Evolutionary conservation across 1,140 invertebrate genomes (phyloP).

Genomic region (Drosophila mayri): DNA sequence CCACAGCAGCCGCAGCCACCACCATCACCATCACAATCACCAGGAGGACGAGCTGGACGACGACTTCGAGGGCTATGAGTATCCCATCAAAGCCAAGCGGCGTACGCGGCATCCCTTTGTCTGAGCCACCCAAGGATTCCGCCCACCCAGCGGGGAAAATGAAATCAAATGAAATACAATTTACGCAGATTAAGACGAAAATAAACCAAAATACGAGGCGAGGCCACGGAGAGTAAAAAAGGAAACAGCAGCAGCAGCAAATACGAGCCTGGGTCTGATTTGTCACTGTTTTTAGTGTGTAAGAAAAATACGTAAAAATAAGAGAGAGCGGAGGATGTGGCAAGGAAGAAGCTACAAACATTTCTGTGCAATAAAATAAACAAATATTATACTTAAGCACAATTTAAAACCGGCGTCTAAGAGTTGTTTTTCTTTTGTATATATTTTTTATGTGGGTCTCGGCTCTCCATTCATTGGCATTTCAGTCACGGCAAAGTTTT

Average conservation of each 20-base stretch:
- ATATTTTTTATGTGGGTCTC: constrained; percentile 8
- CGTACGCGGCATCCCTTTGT: constrained; percentile 82
- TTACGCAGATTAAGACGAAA: constrained; percentile 63
- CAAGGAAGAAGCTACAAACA: constrained; percentile 34
- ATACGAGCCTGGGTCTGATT: constrained; percentile 70
- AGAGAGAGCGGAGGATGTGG: neutral
- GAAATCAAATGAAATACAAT: constrained; percentile 67
- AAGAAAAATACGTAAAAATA: constrained; percentile 35
- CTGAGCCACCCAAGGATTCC: constrained; percentile 25
- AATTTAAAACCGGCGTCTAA: constrained; percentile 44
- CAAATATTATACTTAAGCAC: constrained; percentile 68
- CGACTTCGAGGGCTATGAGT: constrained; percentile 82
- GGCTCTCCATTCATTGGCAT: constrained; percentile 3
- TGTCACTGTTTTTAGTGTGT: constrained; percentile 70
- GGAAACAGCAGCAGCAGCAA: constrained; percentile 25
- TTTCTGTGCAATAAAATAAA: constrained; percentile 75
- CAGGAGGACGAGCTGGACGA: constrained; percentile 77
- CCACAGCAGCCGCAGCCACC: constrained; percentile 71
- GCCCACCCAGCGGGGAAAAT: constrained; percentile 46
- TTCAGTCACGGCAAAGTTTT: constrained; percentile 27
- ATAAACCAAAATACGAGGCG: constrained; percentile 74
- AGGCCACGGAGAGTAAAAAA: constrained; percentile 26
- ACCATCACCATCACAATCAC: constrained; percentile 67
- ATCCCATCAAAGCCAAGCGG: constrained; percentile 81
- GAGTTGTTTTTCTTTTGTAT: constrained; percentile 8